Conservation (phyloP, 2,113 vertebrate genomes). For the Zosterops lateralis region DNA sequence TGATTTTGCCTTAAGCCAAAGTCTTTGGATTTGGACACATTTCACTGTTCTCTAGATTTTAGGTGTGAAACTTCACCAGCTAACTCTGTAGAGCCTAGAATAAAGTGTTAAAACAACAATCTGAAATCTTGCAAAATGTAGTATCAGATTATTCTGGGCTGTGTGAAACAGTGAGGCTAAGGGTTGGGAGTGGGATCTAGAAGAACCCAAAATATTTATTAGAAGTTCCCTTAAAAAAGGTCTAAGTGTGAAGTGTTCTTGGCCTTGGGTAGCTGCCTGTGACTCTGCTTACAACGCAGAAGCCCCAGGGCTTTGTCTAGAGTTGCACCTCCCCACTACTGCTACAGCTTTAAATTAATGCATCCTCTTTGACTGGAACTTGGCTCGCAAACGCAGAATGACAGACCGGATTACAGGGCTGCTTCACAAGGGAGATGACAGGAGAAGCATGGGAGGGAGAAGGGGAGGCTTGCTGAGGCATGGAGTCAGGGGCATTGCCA, state of each 20-base stretch:
- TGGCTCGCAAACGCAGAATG: background rate
- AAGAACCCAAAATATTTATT: background rate
- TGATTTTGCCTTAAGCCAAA: conserved; percentile 3
- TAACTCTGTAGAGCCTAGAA: background rate
- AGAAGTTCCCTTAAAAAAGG: background rate
- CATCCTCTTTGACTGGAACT: conserved; percentile 34
- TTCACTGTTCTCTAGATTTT: background rate
- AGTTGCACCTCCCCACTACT: background rate
- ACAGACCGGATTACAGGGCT: background rate
- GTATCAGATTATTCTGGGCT: background rate
- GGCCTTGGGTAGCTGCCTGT: background rate
- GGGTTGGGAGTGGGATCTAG: background rate
- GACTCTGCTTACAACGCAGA: background rate
- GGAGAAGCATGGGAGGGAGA: background rate
- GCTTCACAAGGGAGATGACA: background rate
- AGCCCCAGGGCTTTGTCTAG: background rate
- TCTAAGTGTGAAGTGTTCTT: background rate
- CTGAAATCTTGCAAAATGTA: background rate
- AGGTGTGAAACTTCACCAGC: conserved; percentile 4
- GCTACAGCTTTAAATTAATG: conserved; percentile 24
- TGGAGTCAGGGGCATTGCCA: background rate
- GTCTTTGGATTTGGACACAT: background rate
- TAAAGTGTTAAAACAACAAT: background rate
- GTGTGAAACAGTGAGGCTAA: background rate
- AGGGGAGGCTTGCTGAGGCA: background rate